Percentiles rank a stretch among this genome's conserved stretches.
Conservation (phyloP, 1,140 invertebrate species). For the Pachyrhynchus sulphureomaculatus region DNA sequence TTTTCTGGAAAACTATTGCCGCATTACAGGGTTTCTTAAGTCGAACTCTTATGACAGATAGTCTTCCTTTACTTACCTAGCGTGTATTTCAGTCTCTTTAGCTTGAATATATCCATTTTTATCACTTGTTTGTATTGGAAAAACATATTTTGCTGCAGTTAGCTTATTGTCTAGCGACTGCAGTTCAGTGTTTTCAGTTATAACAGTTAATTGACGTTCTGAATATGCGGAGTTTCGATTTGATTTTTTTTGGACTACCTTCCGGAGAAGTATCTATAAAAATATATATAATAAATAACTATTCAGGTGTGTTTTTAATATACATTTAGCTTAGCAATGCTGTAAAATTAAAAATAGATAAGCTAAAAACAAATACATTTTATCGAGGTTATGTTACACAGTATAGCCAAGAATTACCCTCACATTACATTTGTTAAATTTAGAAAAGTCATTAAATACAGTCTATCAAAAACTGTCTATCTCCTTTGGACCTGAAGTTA, state of each 20-base stretch:
- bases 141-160: constrained; percentile 44
- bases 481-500: too few relatives aligned
- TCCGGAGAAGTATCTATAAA: constrained; percentile 58
- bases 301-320: background rate
- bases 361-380: too few relatives aligned
- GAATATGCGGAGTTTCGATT: constrained; percentile 54
- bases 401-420: too few relatives aligned
- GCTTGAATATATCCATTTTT: constrained; percentile 50
- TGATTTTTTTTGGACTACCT: constrained; percentile 57
- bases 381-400: too few relatives aligned
- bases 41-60: too few relatives aligned
- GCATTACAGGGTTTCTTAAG: too few relatives aligned
- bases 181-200: constrained; percentile 57
- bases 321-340: background rate
- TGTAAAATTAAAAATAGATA: background rate
- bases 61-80: constrained; percentile 11
- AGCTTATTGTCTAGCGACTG: constrained; percentile 51
- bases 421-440: too few relatives aligned
- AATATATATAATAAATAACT: background rate
- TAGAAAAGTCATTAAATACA: too few relatives aligned
- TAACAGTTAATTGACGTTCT: constrained; percentile 58
- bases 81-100: constrained; percentile 37
- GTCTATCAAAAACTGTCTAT: too few relatives aligned
- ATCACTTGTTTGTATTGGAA: constrained; percentile 39
- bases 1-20: too few relatives aligned